Base-by-base conservation (phyloP, 2,888 invertebrate species). In the Cryptocephalus primarius region DNA sequence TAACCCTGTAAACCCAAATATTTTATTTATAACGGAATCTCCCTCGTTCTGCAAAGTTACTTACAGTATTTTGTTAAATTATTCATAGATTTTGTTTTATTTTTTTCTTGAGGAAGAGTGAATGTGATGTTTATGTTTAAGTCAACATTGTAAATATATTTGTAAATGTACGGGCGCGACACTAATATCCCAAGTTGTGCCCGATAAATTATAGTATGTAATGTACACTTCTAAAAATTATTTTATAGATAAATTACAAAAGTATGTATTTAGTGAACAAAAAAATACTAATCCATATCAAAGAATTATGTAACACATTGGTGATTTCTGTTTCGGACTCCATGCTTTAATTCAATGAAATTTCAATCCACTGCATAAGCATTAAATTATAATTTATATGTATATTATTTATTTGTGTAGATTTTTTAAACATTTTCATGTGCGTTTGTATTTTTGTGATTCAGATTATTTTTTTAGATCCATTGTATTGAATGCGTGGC, bases 41-140 rank as follows among this genome's bases (percentile, higher is more conserved):
- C 61, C 57, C 45, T 54, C 22, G 22, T 22, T 22, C 22, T 22
- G 22, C 22, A 52, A 58, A 61, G 57, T 60, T 65, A 65, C 65
- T 55, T 65, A 63, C 66, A 67, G 66, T 66, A 66, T 67, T 66
- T 65, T 57, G 59, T 60, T 62, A 60, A 64, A 61, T 62, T 63
- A 62, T 61, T 60, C 46, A 33, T 54, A 57, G 59, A 57, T 50
- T 48, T 55, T 48, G 53, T 50, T 32, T 55, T 55, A 55, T 58
- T 56, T 53, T 50, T 58, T 59, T 22, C 22, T 22, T 22, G 22
- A 55, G 9, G 33, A 49, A 55, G 61, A 58, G 58, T 63, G 63
- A 60, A 64, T 64, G 64, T 63, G 61, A 63, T 63, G 56, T 59
- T 54, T 51, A 22, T 4, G 22, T 22, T 50, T 48, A 46, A 34